phyloP scores from a whole-genome alignment of 1,140 invertebrate genomes.

The Formica exsecta region DNA sequence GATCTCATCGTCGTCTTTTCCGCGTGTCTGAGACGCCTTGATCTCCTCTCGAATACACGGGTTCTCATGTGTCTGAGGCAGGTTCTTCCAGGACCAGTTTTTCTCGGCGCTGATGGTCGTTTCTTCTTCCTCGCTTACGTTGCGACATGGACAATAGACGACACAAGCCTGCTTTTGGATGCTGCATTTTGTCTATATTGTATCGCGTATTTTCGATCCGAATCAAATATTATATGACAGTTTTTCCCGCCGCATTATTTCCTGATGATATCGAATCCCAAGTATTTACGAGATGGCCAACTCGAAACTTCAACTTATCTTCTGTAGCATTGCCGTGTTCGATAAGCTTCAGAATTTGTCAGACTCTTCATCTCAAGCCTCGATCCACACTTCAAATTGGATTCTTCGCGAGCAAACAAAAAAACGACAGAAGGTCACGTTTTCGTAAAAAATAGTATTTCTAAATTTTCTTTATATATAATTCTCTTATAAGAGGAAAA shows the following conservation, averaged over 20 bases:
- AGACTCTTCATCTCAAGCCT: slow-evolving; percentile 13
- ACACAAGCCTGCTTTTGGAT: not conserved
- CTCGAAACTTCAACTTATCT: not conserved
- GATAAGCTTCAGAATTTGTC: not conserved
- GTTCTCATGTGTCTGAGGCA: slow-evolving; percentile 26
- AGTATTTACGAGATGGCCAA: slow-evolving; percentile 17
- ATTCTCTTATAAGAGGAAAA: not conserved
- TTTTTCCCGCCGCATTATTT: not conserved
- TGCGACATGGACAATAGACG: slow-evolving; percentile 19
- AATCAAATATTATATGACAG: not conserved
- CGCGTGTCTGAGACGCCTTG: slow-evolving; percentile 6
- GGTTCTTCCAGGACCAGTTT: slow-evolving; percentile 62
- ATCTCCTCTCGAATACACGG: not conserved
- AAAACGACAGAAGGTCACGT: not conserved
- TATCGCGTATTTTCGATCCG: slow-evolving; percentile 32
- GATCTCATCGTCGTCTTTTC: not conserved
- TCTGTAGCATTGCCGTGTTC: not conserved
- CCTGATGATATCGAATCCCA: not conserved
- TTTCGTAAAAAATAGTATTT: not conserved
- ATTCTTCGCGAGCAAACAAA: not conserved
- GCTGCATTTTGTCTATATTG: slow-evolving; percentile 20
- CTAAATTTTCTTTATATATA: not conserved
- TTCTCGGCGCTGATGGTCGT: slow-evolving; percentile 42
- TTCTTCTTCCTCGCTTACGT: slow-evolving; percentile 40
- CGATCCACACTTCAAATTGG: not conserved